A percentile compares a stretch with the other conserved stretches of the same genome.
Evolutionary conservation across 2,888 invertebrate species (phyloP).

Genomic region (Microplitis manilae): DNA sequence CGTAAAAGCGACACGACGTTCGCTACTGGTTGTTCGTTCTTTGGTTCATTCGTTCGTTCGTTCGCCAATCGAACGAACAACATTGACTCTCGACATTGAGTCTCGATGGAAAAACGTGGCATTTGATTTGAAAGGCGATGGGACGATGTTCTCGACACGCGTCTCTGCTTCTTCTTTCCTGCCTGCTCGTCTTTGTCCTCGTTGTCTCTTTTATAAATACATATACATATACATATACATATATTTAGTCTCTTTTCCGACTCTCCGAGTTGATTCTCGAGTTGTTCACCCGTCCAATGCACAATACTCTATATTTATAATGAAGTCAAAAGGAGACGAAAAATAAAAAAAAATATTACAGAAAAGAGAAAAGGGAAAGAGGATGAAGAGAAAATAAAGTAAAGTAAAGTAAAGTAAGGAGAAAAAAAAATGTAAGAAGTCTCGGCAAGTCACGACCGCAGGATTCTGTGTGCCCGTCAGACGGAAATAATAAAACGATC

Average conservation of each 20-base stretch:
- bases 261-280: background rate
- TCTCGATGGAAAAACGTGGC: conserved; percentile 21
- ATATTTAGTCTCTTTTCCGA: background rate
- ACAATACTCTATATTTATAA: conserved; percentile 22
- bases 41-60: conserved; percentile 7
- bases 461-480: conserved; percentile 14
- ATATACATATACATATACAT: background rate
- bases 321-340: conserved; percentile 4
- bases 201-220: background rate
- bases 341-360: background rate
- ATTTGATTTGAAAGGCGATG: conserved; percentile 29
- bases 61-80: conserved; percentile 27
- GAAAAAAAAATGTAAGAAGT: conserved; percentile 6
- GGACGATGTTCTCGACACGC: conserved; percentile 30
- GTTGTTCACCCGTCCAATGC: conserved; percentile 1
- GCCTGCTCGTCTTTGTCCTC: background rate
- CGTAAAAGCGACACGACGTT: conserved; percentile 16
- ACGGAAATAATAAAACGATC: conserved; percentile 11
- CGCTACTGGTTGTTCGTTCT: conserved; percentile 5
- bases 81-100: conserved; percentile 15
- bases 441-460: conserved; percentile 28
- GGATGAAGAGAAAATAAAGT: background rate
- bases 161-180: conserved; percentile 19
- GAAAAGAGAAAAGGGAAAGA: background rate
- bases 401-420: conserved; percentile 2